Percentiles rank a stretch among this genome's conserved stretches.
Conservation (phyloP, 2,797 vertebrate genomes). For the Takifugu ocellatus region DNA sequence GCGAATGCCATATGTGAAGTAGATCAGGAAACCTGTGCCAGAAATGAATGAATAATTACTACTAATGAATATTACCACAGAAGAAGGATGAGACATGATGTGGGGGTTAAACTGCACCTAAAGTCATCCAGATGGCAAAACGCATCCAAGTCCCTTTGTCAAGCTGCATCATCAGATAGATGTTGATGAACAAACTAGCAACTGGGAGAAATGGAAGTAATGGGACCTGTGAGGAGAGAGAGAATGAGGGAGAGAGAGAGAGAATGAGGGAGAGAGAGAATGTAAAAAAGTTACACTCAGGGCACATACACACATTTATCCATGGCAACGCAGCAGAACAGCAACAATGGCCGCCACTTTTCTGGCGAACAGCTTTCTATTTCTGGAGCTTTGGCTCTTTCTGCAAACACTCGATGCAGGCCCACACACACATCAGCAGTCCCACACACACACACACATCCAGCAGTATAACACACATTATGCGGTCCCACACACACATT, state of each 20-base stretch:
- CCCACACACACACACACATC: background rate
- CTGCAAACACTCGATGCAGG: background rate
- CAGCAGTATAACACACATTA: too few species aligned
- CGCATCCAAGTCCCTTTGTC: slow-evolving; percentile 88
- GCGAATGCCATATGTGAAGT: slow-evolving; percentile 87
- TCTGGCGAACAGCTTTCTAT: too few species aligned
- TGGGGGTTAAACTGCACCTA: slow-evolving; percentile 71
- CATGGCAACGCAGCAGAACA: too few species aligned
- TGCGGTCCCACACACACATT: too few species aligned
- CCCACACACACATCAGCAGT: too few species aligned
- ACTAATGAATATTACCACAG: background rate
- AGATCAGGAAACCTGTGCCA: slow-evolving; percentile 86
- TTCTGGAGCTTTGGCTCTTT: too few species aligned
- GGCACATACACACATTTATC: too few species aligned
- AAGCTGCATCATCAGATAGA: slow-evolving; percentile 98
- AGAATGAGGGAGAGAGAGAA: too few species aligned
- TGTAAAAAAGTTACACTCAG: background rate
- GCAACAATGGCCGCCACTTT: too few species aligned
- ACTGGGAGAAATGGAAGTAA: slow-evolving; percentile 87
- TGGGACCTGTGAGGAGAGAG: slow-evolving; percentile 80
- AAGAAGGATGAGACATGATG: background rate
- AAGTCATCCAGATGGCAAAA: slow-evolving; percentile 89
- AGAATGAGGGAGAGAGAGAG: too few species aligned
- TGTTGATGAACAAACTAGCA: slow-evolving; percentile 91
- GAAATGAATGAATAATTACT: background rate